Percentiles rank a stretch among this genome's conserved stretches.
Evolutionary conservation across 2,888 invertebrate species (phyloP).

Genomic region (Parochlus steinenii): DNA sequence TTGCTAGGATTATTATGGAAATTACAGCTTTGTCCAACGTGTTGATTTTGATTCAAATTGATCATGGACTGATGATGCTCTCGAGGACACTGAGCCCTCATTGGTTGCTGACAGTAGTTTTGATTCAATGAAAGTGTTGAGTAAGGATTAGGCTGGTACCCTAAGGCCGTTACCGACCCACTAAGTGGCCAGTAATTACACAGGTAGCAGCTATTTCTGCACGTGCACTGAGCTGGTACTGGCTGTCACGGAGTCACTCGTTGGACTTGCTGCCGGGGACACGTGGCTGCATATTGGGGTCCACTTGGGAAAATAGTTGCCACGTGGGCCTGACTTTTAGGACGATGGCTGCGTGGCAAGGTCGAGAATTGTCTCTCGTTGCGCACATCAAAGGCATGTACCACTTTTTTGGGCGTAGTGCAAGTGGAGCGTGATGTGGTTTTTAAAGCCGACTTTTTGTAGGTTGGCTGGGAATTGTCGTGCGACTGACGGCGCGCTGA

Average conservation of each 20-base stretch:
- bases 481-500: constrained; percentile 8
- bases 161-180: constrained; percentile 10
- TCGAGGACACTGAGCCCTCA: not conserved
- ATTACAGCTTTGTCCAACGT: not conserved
- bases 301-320: constrained; percentile 9
- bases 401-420: constrained; percentile 9
- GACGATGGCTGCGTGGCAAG: constrained; percentile 6
- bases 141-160: constrained; percentile 10
- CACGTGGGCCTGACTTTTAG: constrained; percentile 4
- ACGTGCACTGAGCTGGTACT: constrained; percentile 8
- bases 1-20: not conserved
- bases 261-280: not conserved
- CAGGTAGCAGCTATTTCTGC: constrained; percentile 11
- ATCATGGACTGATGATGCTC: constrained; percentile 12
- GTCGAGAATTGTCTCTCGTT: constrained; percentile 4
- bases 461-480: constrained; percentile 1
- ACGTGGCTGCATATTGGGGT: not conserved
- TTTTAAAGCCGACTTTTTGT: constrained; percentile 10
- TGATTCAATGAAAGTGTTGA: constrained; percentile 9
- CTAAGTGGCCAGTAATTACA: constrained; percentile 8
- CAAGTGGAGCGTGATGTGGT: constrained; percentile 5
- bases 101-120: not conserved
- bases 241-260: constrained; percentile 13
- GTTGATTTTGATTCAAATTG: constrained; percentile 8
- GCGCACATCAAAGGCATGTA: constrained; percentile 4